Evolutionary conservation across 2,113 vertebrate genomes (phyloP).

Genomic region (Pycnonotus jocosus): DNA sequence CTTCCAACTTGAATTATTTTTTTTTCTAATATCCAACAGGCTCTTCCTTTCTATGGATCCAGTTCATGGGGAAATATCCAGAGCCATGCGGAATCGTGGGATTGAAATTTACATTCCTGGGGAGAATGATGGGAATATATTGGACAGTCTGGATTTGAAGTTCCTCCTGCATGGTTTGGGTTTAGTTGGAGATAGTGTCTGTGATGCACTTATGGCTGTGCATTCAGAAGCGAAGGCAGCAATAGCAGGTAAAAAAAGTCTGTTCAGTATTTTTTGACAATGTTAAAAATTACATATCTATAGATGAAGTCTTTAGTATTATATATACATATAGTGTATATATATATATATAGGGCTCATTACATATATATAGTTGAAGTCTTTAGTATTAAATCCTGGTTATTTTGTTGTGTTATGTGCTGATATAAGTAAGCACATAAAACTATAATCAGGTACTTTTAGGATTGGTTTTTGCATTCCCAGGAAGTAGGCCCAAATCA

Average conservation of each 20-base stretch:
- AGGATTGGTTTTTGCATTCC: neutral
- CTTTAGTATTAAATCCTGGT: neutral
- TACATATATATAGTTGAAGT: neutral
- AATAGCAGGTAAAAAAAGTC: constrained; percentile 78
- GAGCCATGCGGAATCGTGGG: constrained; percentile 96
- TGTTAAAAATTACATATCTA: neutral
- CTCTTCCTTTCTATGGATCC: constrained; percentile 97
- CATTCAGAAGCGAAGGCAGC: constrained; percentile 78
- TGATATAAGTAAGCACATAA: neutral
- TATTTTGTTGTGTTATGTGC: neutral
- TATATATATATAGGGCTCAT: too few relatives aligned
- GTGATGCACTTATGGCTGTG: constrained; percentile 81
- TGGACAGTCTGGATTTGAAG: constrained; percentile 85
- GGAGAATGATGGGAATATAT: constrained; percentile 72
- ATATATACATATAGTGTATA: too few relatives aligned
- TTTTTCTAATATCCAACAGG: constrained; percentile 58
- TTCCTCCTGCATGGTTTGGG: constrained; percentile 84
- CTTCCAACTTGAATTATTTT: neutral
- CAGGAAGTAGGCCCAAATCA: neutral
- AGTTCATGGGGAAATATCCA: constrained; percentile 91
- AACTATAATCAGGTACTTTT: neutral
- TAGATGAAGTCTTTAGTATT: neutral
- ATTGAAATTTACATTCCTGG: constrained; percentile 91
- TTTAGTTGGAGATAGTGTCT: constrained; percentile 83
- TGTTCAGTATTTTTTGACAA: neutral